Percentiles rank a stretch among this genome's conserved stretches.
Conservation (phyloP, 2,888 invertebrate species). For the Xylota sylvarum region DNA sequence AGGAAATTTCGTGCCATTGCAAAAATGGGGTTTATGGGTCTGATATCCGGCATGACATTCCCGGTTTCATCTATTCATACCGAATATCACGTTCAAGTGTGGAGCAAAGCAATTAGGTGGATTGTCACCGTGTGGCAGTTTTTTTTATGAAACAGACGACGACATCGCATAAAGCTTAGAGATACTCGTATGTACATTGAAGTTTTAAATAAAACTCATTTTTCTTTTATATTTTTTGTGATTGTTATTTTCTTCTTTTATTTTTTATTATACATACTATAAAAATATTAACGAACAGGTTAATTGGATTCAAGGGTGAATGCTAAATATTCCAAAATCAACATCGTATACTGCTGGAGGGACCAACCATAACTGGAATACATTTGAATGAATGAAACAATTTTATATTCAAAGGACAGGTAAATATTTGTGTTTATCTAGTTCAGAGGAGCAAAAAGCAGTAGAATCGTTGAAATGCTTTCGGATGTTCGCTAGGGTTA, state of each 20-base stretch:
- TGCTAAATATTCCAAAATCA: constrained; percentile 40
- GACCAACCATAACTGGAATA: constrained; percentile 11
- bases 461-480: constrained; percentile 2
- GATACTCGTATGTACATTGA: not conserved
- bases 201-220: constrained; percentile 2
- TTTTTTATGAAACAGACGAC: constrained; percentile 14
- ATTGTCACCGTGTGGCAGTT: constrained; percentile 45
- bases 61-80: constrained; percentile 15
- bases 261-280: constrained; percentile 4
- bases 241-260: not conserved
- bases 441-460: not conserved
- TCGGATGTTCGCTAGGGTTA: not conserved
- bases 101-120: constrained; percentile 65
- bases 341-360: not conserved
- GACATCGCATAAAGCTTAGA: not conserved
- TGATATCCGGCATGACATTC: constrained; percentile 39
- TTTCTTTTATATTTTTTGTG: not conserved
- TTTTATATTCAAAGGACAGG: constrained; percentile 44
- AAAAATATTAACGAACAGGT: constrained; percentile 14
- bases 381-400: constrained; percentile 38
- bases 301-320: constrained; percentile 39
- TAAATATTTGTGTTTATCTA: constrained; percentile 49
- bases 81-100: constrained; percentile 60
- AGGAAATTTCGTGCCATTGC: constrained; percentile 45
- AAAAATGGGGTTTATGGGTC: constrained; percentile 33